These are phyloP conservation scores for Rutpela maculata DNA, from an alignment of 2,888 invertebrate genomes.

Conservation along the genomic window DNA sequence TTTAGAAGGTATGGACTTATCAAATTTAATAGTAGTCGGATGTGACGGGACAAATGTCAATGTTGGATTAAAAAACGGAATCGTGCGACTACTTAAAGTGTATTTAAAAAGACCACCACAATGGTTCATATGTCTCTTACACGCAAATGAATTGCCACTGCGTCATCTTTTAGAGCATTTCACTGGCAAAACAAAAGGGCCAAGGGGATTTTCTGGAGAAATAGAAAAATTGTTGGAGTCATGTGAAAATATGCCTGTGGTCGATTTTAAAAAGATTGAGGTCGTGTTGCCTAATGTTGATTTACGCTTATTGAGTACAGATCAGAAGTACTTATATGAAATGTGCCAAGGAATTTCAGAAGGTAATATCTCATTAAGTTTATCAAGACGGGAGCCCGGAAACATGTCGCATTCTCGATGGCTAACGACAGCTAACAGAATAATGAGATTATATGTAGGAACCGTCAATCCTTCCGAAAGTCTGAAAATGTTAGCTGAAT, in stretches of 20 bases:
- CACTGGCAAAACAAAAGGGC: slow-evolving; percentile 1
- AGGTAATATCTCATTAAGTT: not conserved
- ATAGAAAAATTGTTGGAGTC: not conserved
- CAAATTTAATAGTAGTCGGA: too few species aligned
- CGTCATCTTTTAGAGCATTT: slow-evolving; percentile 15
- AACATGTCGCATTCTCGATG: slow-evolving; percentile 50
- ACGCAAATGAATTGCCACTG: not conserved
- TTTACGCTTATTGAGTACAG: slow-evolving; percentile 20
- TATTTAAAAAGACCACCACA: too few species aligned
- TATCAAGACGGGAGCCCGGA: slow-evolving; percentile 37
- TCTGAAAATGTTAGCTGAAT: not conserved
- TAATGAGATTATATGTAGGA: slow-evolving; percentile 53
- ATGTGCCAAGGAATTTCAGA: slow-evolving; percentile 4
- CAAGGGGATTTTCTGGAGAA: not conserved
- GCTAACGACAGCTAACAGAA: slow-evolving; percentile 53
- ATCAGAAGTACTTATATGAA: slow-evolving; percentile 28
- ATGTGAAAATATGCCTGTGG: not conserved
- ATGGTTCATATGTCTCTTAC: not conserved
- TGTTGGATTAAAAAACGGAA: too few species aligned
- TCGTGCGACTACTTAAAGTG: too few species aligned
- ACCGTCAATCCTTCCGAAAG: slow-evolving; percentile 27
- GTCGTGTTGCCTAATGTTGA: not conserved
- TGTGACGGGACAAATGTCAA: too few species aligned
- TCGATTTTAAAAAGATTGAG: slow-evolving; percentile 21
- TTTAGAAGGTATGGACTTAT: too few species aligned